Evolutionary conservation across 2,888 invertebrate species (phyloP).

Genomic region (Drosophila percnosoma): DNA sequence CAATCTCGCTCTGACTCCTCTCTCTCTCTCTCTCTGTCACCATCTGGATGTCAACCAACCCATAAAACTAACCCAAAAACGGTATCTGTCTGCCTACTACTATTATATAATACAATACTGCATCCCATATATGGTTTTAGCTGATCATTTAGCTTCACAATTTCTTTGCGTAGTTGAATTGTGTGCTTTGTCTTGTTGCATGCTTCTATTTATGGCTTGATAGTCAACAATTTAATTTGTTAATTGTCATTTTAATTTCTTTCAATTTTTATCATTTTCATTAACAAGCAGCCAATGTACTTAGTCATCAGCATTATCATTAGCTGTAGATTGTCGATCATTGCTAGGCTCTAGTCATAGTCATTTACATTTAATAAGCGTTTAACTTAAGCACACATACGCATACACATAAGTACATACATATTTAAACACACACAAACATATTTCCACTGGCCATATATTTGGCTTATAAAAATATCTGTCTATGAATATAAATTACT

Average conservation of each 20-base stretch:
- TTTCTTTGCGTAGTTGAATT: conserved; percentile 55
- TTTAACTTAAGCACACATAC: conserved; percentile 53
- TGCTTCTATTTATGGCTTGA: conserved; percentile 39
- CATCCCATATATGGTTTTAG: conserved; percentile 2
- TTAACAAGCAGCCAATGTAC: conserved; percentile 21
- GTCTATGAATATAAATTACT: background rate
- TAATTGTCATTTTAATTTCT: conserved; percentile 27
- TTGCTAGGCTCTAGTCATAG: conserved; percentile 34
- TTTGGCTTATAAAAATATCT: background rate
- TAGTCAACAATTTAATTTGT: conserved; percentile 20
- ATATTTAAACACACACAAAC: conserved; percentile 24
- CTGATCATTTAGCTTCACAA: conserved; percentile 24
- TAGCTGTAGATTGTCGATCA: conserved; percentile 16
- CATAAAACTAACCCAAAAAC: conserved; percentile 58
- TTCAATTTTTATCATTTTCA: conserved; percentile 24
- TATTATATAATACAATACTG: conserved; percentile 17
- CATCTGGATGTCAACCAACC: conserved; percentile 17
- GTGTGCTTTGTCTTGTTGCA: conserved; percentile 65
- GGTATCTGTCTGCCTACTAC: conserved; percentile 63
- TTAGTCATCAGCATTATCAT: conserved; percentile 21
- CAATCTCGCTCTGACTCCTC: conserved; percentile 6
- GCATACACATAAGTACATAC: conserved; percentile 35
- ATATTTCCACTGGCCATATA: conserved; percentile 30
- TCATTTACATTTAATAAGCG: conserved; percentile 34
- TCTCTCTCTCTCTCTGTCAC: conserved; percentile 5